A percentile compares a stretch with the other conserved stretches of the same genome.
Evolutionary conservation across 2,797 vertebrate genomes (phyloP).

Genomic region (Acanthurus lineatus): DNA sequence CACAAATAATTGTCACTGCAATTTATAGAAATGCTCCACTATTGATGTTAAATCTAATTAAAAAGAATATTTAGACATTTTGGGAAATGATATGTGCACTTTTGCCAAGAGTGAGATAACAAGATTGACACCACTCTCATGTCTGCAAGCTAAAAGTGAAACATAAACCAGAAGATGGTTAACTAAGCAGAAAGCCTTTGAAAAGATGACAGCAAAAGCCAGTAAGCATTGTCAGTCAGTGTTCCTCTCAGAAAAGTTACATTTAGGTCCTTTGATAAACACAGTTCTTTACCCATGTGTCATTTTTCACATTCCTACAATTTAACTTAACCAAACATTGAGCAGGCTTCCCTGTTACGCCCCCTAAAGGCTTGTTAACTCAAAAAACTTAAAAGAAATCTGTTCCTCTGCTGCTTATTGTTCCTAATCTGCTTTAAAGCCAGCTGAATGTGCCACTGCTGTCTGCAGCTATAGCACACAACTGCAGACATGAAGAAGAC

Average conservation of each 20-base stretch:
- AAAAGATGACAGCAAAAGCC: not conserved
- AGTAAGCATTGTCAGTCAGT: not conserved
- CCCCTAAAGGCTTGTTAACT: not conserved
- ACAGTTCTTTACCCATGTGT: not conserved
- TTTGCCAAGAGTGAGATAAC: not conserved
- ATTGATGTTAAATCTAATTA: not conserved
- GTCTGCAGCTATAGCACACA: too few species aligned
- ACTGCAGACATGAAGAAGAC: not conserved
- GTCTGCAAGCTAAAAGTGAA: not conserved
- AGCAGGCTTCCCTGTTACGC: not conserved
- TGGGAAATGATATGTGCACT: not conserved
- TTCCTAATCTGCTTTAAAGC: too few species aligned
- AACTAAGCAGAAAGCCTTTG: not conserved
- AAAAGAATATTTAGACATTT: slow-evolving; percentile 6
- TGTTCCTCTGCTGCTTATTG: too few species aligned
- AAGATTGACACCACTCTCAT: not conserved
- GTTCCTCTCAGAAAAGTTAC: not conserved
- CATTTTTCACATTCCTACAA: not conserved
- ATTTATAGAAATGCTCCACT: not conserved
- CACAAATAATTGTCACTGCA: slow-evolving; percentile 6
- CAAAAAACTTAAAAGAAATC: not conserved
- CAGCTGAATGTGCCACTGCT: not conserved
- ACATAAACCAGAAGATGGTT: not conserved
- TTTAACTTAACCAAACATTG: not conserved
- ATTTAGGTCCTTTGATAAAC: not conserved